Base-by-base conservation (phyloP, 2,797 vertebrate species). In the Lepus oiostolus region DNA sequence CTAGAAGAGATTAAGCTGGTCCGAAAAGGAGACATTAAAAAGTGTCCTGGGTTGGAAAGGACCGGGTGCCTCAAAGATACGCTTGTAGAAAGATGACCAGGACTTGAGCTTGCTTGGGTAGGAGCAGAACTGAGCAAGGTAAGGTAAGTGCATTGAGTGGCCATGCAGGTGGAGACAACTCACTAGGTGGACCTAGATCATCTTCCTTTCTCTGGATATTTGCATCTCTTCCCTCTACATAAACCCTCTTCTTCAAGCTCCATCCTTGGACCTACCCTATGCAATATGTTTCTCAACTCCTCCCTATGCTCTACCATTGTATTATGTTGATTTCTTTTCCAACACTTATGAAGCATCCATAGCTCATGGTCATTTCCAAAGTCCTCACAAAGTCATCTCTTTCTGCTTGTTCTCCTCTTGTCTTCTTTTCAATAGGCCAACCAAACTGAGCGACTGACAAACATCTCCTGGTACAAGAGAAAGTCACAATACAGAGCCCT, bases 391-490 rank as follows among this genome's bases (percentile, higher is more conserved):
- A 52, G 67, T 77, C 32, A 68, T 52, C 28, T 28, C 30, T 90
- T 90, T 65, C 24, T 24, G 10, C 47, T 77, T 88, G 82, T 85
- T 83, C 70, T 70, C 28, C 24, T 95, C 87, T 68, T 30, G 70
- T 22, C 22, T 81, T 62, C 42, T 85, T 90, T 67, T 90, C 21
- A 77, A 65, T 5, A 54, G 65, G 65, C 54, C 60, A 84, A 26
- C 32, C 12, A 83, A 75, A 87, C 84, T 21, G 24, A 90, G 26
- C 17, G 47, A 63, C 5, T 14, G 63, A 24, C 35, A 77, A 52
- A 87, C 1, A 17, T 42, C 26, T 9, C 65, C 82, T 35, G 62
- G 19, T 38, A 14, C 24, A 65, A 68, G 30, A 85, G 65, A 19
- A 76, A 60, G 62, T 58, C 35, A 38, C 2, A 63, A 24, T 14